Conservation (phyloP, 2,113 vertebrate species). For the Nicator chloris region DNA sequence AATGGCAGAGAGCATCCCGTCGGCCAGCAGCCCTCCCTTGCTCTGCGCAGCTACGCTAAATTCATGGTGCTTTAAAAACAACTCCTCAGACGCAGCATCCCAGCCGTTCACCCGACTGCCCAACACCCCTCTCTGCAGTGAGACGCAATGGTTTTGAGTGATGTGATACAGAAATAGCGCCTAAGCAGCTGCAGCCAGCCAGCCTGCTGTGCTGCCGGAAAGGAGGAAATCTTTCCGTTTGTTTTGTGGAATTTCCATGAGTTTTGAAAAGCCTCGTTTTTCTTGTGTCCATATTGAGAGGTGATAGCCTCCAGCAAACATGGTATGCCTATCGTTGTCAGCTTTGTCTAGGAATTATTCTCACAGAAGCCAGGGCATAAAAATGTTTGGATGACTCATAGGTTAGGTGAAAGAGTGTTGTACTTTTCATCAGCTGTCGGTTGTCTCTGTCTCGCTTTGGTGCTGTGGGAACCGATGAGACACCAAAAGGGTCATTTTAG, state of each 20-base stretch:
- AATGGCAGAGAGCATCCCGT: background rate
- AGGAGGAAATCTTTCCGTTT: background rate
- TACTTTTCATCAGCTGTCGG: background rate
- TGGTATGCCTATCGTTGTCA: rapidly evolving
- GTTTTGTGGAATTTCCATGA: background rate
- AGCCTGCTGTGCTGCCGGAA: background rate
- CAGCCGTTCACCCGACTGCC: slow-evolving; percentile 17
- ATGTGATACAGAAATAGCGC: slow-evolving; percentile 48
- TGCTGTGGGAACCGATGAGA: rapidly evolving
- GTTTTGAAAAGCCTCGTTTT: background rate
- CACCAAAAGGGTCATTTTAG: background rate
- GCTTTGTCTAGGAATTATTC: background rate
- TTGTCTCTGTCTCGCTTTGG: background rate
- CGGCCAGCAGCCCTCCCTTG: background rate
- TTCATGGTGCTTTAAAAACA: background rate
- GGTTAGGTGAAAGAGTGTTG: background rate
- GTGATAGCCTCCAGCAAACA: background rate
- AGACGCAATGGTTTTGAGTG: background rate
- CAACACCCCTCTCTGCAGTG: slow-evolving; percentile 28
- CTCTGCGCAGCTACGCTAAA: background rate
- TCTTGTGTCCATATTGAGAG: background rate
- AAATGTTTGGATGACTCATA: background rate
- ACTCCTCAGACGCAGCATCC: background rate
- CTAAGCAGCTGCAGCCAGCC: background rate
- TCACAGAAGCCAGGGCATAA: background rate